Percentiles rank a stretch among this genome's conserved stretches.
These are phyloP conservation scores for Leuctra nigra DNA, from an alignment of 2,888 invertebrate species.

Conservation along the genomic window DNA sequence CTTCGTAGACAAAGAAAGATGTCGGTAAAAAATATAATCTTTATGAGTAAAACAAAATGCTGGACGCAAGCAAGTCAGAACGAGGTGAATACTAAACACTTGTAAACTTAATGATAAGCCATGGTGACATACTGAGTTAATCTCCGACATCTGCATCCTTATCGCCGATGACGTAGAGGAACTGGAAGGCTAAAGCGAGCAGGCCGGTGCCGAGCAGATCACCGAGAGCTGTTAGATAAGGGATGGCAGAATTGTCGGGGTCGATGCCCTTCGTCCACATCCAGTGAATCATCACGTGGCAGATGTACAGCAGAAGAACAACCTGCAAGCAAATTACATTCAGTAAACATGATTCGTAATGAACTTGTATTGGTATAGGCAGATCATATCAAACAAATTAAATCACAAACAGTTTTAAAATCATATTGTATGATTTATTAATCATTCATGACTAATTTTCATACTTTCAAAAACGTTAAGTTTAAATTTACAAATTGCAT, in stretches of 20 bases:
- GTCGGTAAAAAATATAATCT: no score
- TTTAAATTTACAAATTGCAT: no score
- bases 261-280: conserved; percentile 79
- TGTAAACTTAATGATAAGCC: background rate
- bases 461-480: no score
- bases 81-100: no score
- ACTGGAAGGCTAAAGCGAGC: conserved; percentile 64
- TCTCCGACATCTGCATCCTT: conserved; percentile 68
- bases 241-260: conserved; percentile 86
- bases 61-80: no score
- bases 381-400: conserved; percentile 5
- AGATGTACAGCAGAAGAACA: conserved; percentile 65
- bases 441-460: no score
- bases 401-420: conserved; percentile 1
- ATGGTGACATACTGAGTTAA: conserved; percentile 38
- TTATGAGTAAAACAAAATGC: no score
- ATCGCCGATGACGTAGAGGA: conserved; percentile 66
- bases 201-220: conserved; percentile 80
- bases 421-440: background rate
- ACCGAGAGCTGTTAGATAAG: conserved; percentile 82
- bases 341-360: no score
- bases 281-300: conserved; percentile 73
- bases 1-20: no score
- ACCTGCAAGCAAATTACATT: conserved; percentile 44
- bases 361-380: no score